These are phyloP conservation scores for Drosophila limbata DNA, from an alignment of 2,888 invertebrate species.

Conservation along the genomic window DNA sequence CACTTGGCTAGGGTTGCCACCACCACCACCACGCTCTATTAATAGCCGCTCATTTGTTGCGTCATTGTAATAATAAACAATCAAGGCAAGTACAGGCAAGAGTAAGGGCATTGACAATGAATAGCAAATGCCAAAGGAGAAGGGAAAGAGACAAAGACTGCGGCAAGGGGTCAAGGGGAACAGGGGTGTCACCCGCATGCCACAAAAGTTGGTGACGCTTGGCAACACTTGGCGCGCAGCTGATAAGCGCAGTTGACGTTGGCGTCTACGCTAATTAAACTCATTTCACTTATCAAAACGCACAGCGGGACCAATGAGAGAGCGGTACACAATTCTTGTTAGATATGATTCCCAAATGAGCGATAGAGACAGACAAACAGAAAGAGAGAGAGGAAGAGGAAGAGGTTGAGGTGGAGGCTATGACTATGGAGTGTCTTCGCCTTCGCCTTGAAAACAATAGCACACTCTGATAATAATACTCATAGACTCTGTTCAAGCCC, in stretches of 20 bases:
- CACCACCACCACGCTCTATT: conserved; percentile 24
- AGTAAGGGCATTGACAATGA: conserved; percentile 23
- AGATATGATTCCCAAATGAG: conserved; percentile 47
- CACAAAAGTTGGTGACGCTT: conserved; percentile 21
- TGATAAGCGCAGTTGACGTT: conserved; percentile 42
- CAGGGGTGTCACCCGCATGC: conserved; percentile 36
- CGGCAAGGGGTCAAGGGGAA: not conserved
- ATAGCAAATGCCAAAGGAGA: conserved; percentile 15
- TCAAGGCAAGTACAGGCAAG: conserved; percentile 19
- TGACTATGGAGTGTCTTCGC: conserved; percentile 9
- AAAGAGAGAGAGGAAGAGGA: not conserved
- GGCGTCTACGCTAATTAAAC: conserved; percentile 69
- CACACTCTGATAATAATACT: conserved; percentile 16
- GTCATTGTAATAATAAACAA: conserved; percentile 32
- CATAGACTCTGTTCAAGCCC: conserved; percentile 3
- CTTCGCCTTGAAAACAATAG: conserved; percentile 43
- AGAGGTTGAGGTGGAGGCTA: not conserved
- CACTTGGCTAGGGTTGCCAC: conserved; percentile 54
- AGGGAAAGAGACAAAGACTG: not conserved
- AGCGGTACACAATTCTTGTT: conserved; percentile 47
- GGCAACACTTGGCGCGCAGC: conserved; percentile 58
- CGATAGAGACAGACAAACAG: not conserved
- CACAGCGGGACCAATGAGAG: conserved; percentile 52
- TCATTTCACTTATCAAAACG: conserved; percentile 72
- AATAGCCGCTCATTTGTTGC: conserved; percentile 36